phyloP scores from a whole-genome alignment of 2,113 vertebrate genomes.

The Urocitellus parryii region DNA sequence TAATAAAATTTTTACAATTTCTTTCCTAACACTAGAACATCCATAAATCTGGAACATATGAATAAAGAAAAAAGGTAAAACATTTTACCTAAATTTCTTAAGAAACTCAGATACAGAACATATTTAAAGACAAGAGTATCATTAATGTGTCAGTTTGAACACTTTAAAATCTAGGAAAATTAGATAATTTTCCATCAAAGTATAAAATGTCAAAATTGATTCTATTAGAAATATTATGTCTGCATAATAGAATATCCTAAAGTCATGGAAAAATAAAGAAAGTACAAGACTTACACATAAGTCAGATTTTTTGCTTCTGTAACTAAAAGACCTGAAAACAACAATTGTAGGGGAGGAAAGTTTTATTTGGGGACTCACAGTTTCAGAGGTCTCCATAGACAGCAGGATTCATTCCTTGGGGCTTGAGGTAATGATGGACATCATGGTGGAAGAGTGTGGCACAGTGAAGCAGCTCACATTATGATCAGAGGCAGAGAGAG shows the following conservation, averaged over 20 bases:
- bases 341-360: no score
- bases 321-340: no score
- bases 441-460: no score
- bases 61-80: not conserved
- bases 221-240: not conserved
- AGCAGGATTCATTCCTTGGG: no score
- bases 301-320: no score
- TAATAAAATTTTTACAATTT: not conserved
- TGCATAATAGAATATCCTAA: not conserved
- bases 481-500: no score
- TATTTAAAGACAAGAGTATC: not conserved
- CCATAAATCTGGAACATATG: not conserved
- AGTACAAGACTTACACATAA: not conserved
- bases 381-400: no score
- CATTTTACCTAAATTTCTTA: not conserved
- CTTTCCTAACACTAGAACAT: not conserved
- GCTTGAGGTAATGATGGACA: no score
- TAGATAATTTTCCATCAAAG: not conserved
- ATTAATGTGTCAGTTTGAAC: not conserved
- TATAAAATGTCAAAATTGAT: not conserved
- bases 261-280: not conserved
- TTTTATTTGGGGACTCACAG: no score
- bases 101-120: not conserved
- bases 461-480: no score
- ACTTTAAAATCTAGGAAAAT: not conserved